Base-by-base conservation (phyloP, 2,888 invertebrate species). In the Sycophila texana region DNA sequence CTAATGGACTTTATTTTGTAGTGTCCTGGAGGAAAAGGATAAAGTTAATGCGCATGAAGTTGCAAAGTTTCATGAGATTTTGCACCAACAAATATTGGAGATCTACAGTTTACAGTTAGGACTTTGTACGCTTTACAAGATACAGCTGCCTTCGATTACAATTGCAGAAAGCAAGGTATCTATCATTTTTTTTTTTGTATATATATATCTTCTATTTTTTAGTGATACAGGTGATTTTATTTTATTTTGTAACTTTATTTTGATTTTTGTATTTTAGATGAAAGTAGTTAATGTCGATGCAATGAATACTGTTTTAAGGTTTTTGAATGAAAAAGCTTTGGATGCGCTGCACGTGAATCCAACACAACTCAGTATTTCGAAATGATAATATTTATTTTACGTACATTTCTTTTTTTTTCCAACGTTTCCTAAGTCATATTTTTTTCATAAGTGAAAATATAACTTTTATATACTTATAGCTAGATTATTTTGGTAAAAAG, bases 301-400 rank as follows among this genome's bases (percentile, higher is more conserved):
- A 4, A 84, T 88, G 85, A 84, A 86, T 77, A 85, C 83, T 57
- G 80, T 89, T 63, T 79, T 90, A 49, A 83, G 84, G 51, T 89
- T 87, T 76, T 86, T 90, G 30, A 87, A 88, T 77, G 86, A 89
- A 77, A 88, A 86, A 82, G 86, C 88, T 30, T 57, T 87, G 39
- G 84, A 85, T 63, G 83, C 82, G 30, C 83, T 88, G 63, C 85
- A 89, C 20, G 12, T 72, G 4, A 77, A 80, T 30, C 60, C 53
- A 65, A n/a, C 57, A 7, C 67, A 66, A 49, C 57, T 79, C 4
- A 74, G 67, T 49, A 61, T 39, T 51, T 76, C 65, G 20, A 81
- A 81, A 77, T 74, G 67, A 72, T 12, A 61, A 18, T 71, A 66
- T 71, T 57, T 79, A 30, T 70, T 72, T 18, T 16, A 20, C 0